Evolutionary conservation across 1,140 invertebrate genomes (phyloP), one percentile per base, ranked within the genome.

Genomic region (Hyles vespertilio): DNA sequence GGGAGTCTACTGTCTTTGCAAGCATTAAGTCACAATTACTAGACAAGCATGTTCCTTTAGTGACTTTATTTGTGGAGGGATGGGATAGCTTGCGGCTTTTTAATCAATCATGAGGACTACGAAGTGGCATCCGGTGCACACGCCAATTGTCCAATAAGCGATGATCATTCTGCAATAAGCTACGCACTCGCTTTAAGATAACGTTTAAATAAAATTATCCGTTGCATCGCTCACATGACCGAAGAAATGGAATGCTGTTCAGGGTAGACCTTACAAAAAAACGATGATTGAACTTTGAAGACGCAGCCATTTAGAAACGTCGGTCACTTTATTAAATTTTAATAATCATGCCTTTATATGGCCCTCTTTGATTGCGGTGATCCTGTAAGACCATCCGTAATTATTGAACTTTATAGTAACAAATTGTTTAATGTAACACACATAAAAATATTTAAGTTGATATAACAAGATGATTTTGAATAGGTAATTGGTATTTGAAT

Each of bases 21-120:
- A 22, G 22, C 8, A 5, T 40, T 40, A 40, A 40, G 36, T 40
- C 5, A 5, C 36, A 8, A 8, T 40, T 40, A 40, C 36, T 40
- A 1, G 36, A 40, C 63, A 72, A 72, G 75, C 77, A 75, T 69
- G 73, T 71, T 75, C 74, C 76, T 82, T 84, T 81, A 87, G 84
- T 81, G 81, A 82, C 74, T 82, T 87, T 85, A 85, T 87, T 82
- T 87, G 82, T 82, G 77, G 74, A 40, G 36, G 36, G 36, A 5
- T 77, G 70, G 70, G 75, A 79, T 87, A 87, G 77, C 70, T 79
- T 80, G 80, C 84, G 80, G 80, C 75, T 79, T 79, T 81, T 84
- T 82, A 84, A 84, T 87, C 81, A 87, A 84, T 85, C 77, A 85
- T 77, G 64, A 70, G 73, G 75, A 58, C 66, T 73, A 70, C 64